These are phyloP conservation scores for Brassicogethes aeneus DNA, from an alignment of 2,888 invertebrate species.

Conservation along the genomic window DNA sequence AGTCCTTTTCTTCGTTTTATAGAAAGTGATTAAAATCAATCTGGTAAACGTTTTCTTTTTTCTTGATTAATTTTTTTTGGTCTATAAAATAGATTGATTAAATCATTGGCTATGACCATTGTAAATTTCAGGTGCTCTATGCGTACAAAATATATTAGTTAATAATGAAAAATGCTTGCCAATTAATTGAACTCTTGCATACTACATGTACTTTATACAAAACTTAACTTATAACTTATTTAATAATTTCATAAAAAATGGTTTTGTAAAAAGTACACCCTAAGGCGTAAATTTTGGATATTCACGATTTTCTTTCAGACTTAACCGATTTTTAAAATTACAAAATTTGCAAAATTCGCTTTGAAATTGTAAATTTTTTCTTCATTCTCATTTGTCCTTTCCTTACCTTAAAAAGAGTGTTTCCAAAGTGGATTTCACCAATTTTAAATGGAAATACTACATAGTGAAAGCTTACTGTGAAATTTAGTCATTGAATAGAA, in stretches of 20 bases:
- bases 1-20: background rate
- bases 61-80: background rate
- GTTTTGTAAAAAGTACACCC: no score
- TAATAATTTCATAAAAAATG: no score
- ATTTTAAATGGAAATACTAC: slow-evolving; percentile 10
- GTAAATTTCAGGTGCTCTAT: slow-evolving; percentile 9
- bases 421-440: slow-evolving; percentile 18
- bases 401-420: slow-evolving; percentile 2
- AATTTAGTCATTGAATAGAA: no score
- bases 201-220: no score
- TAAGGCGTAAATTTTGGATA: no score
- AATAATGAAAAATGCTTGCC: slow-evolving; percentile 9
- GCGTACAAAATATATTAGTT: slow-evolving; percentile 8
- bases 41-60: no score
- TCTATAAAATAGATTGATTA: background rate
- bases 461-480: no score
- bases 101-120: background rate
- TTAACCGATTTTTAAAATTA: no score
- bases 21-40: background rate
- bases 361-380: slow-evolving; percentile 1
- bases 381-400: slow-evolving; percentile 2
- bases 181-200: slow-evolving; percentile 13
- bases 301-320: background rate
- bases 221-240: no score
- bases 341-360: background rate